phyloP scores from a whole-genome alignment of 2,797 vertebrate genomes.

The Dendrocincla tyrannina region DNA sequence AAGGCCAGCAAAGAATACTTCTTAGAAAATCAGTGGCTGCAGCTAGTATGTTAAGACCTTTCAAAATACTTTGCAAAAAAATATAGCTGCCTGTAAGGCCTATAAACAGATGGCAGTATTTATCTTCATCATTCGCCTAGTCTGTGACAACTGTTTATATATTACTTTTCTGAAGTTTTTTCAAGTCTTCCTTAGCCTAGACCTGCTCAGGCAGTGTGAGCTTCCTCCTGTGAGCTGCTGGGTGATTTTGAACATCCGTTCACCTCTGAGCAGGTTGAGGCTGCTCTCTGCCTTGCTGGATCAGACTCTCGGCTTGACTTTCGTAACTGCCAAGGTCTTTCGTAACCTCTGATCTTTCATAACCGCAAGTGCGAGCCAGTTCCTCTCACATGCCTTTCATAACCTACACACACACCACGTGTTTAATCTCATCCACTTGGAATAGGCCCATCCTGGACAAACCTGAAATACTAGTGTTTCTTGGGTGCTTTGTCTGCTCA shows the following conservation, averaged over 20 bases:
- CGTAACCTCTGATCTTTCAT: constrained; percentile 63
- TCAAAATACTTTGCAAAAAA: background rate
- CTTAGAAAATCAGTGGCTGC: background rate
- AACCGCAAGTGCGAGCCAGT: background rate
- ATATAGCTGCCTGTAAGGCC: background rate
- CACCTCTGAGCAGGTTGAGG: background rate
- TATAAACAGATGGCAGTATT: background rate
- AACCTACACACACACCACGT: background rate
- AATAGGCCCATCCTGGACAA: background rate
- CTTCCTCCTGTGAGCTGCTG: background rate
- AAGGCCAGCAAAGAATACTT: background rate
- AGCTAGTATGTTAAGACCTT: background rate
- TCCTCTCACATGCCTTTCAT: constrained; percentile 21
- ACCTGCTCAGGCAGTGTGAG: background rate
- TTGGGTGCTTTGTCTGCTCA: background rate
- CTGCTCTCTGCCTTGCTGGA: constrained; percentile 1
- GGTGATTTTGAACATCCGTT: background rate
- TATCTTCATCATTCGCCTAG: background rate
- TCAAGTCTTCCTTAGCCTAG: background rate
- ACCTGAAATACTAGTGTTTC: constrained; percentile 48
- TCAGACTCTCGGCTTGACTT: background rate
- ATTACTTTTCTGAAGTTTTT: background rate
- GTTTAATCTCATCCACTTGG: constrained; percentile 25
- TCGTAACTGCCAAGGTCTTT: constrained; percentile 44
- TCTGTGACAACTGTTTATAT: background rate